Conservation (phyloP, 2,113 vertebrate genomes). For the Onychostruthus taczanowskii region DNA sequence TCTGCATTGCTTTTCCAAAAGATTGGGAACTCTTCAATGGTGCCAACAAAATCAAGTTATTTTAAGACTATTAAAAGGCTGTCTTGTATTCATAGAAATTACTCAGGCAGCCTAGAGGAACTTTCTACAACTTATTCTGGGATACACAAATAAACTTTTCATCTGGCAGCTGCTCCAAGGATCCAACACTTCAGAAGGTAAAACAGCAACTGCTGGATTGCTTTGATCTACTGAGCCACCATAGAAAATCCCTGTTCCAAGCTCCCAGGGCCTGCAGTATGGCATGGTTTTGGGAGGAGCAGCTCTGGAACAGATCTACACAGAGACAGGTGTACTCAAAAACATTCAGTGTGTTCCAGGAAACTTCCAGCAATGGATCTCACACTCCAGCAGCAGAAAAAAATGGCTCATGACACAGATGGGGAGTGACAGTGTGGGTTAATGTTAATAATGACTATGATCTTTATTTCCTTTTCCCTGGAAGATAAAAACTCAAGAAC, state of each 20-base stretch:
- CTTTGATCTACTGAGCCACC: background rate
- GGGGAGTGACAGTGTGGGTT: background rate
- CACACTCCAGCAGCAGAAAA: background rate
- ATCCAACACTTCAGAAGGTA: background rate
- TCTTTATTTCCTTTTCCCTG: background rate
- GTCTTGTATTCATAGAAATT: background rate
- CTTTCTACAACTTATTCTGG: background rate
- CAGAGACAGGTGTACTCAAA: background rate
- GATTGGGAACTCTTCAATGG: background rate
- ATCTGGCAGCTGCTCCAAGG: background rate
- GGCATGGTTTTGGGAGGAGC: background rate
- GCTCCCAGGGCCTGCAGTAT: background rate
- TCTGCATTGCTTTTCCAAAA: background rate
- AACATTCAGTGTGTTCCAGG: fast-evolving
- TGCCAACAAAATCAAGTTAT: background rate
- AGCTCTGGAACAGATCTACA: background rate
- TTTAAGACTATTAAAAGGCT: background rate
- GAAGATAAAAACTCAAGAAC: background rate
- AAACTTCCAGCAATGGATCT: background rate
- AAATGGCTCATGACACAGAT: background rate
- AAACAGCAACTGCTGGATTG: background rate
- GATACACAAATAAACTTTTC: background rate
- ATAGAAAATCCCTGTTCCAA: background rate
- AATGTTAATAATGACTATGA: background rate
- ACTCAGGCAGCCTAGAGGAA: background rate